Evolutionary conservation across 2,113 vertebrate genomes (phyloP), one percentile per base, ranked within the genome.

Genomic region (Herpetotheres cachinnans): DNA sequence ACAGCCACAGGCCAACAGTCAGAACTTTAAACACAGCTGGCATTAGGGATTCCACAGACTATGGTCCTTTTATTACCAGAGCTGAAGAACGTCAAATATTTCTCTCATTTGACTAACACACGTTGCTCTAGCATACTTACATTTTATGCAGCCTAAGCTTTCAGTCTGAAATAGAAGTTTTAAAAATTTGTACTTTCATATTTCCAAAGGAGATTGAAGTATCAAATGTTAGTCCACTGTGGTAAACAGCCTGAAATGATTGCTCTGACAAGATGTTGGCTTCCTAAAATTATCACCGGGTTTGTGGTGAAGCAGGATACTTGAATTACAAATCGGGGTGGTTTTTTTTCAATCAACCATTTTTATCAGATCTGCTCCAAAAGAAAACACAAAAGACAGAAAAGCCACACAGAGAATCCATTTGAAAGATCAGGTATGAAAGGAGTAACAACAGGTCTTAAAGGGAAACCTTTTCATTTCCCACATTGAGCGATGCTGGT

Each of bases 41-140:
- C 89, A 70, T 50, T 55, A 82, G 93, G 70, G 82, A 93, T 88
- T 82, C 70, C 84, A 84, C 81, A 93, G 49, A 91, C 94, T 91
- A 7, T 54, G 46, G 70, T 27, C 63, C 78, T 95, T 95, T 96
- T 95, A 91, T 96, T 91, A 93, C 62, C 50, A 77, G 66, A 36
- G 56, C 77, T 69, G 77, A 84, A 86, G 73, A 77, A 93, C 27
- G 19, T 93, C 49, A 94, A 94, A 80, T 72, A 95, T 84, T 91
- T 79, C 5, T 18, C 86, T 93, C 93, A 85, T 84, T 95, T 93
- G 83, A 95, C 80, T 6, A 82, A 70, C 86, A 92, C 70, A 80
- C 82, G 78, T 54, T 87, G 78, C 89, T 79, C 13, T 34, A 26
- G 40, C 1, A 0, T 25, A 7, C 65, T 91, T 38, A 13, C 2